phyloP scores from a whole-genome alignment of 2,797 vertebrate genomes.

The Myiotriccus ornatus region DNA sequence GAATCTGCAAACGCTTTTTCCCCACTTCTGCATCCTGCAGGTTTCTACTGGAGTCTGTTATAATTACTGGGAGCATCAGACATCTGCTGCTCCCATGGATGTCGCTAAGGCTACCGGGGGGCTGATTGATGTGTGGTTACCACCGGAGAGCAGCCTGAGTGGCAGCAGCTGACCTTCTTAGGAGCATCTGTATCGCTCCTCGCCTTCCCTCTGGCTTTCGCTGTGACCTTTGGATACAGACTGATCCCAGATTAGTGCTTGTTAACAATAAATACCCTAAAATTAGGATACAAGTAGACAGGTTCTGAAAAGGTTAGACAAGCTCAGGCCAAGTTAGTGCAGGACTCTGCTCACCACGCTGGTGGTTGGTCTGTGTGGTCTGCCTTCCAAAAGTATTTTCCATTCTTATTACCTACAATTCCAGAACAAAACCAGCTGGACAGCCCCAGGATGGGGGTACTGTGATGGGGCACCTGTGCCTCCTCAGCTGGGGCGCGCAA shows the following conservation, averaged over 20 bases:
- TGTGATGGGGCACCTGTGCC: not conserved
- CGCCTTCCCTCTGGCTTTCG: constrained; percentile 10
- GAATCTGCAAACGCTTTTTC: not conserved
- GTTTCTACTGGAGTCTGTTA: not conserved
- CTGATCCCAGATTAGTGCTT: constrained; percentile 44
- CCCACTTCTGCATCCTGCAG: not conserved
- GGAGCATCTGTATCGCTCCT: not conserved
- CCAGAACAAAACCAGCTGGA: not conserved
- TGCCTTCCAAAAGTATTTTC: not conserved
- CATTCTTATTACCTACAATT: not conserved
- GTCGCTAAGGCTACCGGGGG: not conserved
- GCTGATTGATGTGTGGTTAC: constrained; percentile 35
- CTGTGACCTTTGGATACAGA: constrained; percentile 35
- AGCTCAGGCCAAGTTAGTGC: not conserved
- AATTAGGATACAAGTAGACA: constrained; percentile 21
- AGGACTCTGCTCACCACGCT: not conserved
- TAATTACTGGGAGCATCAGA: not conserved
- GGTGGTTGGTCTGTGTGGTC: not conserved
- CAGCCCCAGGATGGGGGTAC: not conserved
- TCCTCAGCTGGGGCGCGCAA: not conserved
- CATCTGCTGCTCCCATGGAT: not conserved
- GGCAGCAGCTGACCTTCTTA: constrained; percentile 61
- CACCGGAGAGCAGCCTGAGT: constrained; percentile 5
- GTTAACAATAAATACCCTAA: constrained; percentile 48
- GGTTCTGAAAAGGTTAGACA: constrained; percentile 47